Base-by-base conservation (phyloP, 2,113 vertebrate species). In the Orientallactaga bullata region DNA sequence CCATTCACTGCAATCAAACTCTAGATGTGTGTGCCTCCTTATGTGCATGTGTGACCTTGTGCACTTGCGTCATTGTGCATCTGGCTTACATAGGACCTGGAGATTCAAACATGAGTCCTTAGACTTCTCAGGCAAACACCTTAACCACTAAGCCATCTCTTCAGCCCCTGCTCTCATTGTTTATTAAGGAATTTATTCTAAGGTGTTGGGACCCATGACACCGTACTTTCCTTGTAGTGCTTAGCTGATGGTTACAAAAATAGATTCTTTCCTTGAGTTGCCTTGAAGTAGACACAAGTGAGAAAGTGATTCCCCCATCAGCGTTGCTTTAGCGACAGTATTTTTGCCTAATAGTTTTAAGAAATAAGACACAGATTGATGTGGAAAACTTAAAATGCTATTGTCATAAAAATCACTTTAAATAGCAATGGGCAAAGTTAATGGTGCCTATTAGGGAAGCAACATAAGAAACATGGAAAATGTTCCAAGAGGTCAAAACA, bases 321-420 rank as follows among this genome's bases (percentile, higher is more conserved):
- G 0, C 65, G n/a, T 77, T 73, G 68, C 55, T 73, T 35, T 42
- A 78, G 60, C 23, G 16, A 24, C 18, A 74, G 78, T 81, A 21
- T 1, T 15, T 18, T 90, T 89, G 65, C 76, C 35, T 66, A 20
- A 89, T 28, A 32, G 13, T 32, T 12, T 97, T 91, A 82, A 92
- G 90, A 93, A 95, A 80, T 20, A n/a, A n/a, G 47, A 91, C 76
- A 74, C 90, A 94, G 95, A 94, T 71, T 91, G 95, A 88, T 60
- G 63, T 0, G 89, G 37, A 94, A 90, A 93, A 42, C 32, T 26
- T 63, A 78, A 78, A 91, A 63, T 32, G 94, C 66, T 92, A 4
- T 73, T 87, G 85, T 20, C 18, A 89, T 32, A 83, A 96, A 94
- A 96, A 63, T 85, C 1, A 20, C 89, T 97, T 95, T 78, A 85